Base-by-base conservation (phyloP, 2,113 vertebrate species). In the Carassius auratus region DNA sequence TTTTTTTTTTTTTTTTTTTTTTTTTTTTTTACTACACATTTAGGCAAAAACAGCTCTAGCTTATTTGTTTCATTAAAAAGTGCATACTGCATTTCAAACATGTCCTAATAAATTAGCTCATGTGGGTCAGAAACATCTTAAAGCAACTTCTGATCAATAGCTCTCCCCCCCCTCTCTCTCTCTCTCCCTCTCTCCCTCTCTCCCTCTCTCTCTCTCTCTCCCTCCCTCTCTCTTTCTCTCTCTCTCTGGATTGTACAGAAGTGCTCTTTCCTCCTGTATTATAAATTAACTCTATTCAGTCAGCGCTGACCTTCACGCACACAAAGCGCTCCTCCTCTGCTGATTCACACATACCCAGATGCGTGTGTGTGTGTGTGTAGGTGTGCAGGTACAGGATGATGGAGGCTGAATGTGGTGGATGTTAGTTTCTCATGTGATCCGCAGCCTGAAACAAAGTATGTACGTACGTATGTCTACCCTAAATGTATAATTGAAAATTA, bases 331-430 rank as follows among this genome's bases (percentile, higher is more conserved):
- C 14, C 14, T 19, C 30, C 64, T 68, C 64, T 33, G 64, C 23
- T 19, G 7, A 36, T 69, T 10, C 68, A 36, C 30, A 69, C 14
- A 76, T 8, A 36, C 4, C 3, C 8, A 5, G 76, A 77, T 38
- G 76, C n/a, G 76, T 79, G 33, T 42, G 23, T 30, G 30, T n/a
- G 76, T 78, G 17, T 36, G 76, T 79, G 33, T 42, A 42, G 52
- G 30, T n/a, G 76, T 78, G 30, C 8, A 13, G 26, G 52, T 57
- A 33, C 14, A 57, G 26, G n/a, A 30, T 14, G 1, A 52, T 14
- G 14, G n/a, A 26, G 38, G 21, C n/a, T 30, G 26, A 42, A n/a
- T 21, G 10, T 48, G 10, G 23, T 62, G 8, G 59, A 10, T 23
- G 59, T 71, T 17, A 33, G 30, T 59, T 59, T 26, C 52, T 59